Evolutionary conservation across 2,888 invertebrate genomes (phyloP).

Genomic region (Trissoscelio sp.): DNA sequence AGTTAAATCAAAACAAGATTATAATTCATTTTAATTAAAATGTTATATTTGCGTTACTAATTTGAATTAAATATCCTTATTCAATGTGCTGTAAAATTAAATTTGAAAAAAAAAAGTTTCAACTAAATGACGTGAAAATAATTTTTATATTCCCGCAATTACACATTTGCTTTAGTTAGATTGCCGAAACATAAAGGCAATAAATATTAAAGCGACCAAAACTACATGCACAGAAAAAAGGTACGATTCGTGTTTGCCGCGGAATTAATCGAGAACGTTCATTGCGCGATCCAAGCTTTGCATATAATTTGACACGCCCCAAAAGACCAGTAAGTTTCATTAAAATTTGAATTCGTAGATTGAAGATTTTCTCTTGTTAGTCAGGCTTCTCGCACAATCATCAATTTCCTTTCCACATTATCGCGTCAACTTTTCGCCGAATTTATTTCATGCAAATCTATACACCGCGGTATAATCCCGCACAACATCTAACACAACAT

Average conservation of each 20-base stretch:
- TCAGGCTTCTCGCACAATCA: constrained; percentile 17
- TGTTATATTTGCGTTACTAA: too few relatives aligned
- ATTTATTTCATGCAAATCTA: constrained; percentile 43
- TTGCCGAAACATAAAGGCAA: background rate
- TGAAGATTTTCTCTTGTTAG: constrained; percentile 28
- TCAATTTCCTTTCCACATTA: constrained; percentile 41
- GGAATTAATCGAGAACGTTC: constrained; percentile 19
- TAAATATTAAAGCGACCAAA: constrained; percentile 10
- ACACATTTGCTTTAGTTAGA: constrained; percentile 2
- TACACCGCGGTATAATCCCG: constrained; percentile 26
- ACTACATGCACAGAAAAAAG: constrained; percentile 3
- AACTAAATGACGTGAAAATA: too few relatives aligned
- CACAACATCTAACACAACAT: constrained; percentile 34
- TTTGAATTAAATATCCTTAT: too few relatives aligned
- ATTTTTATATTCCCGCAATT: too few relatives aligned
- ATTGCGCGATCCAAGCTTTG: constrained; percentile 17
- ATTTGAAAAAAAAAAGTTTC: too few relatives aligned
- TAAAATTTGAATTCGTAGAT: constrained; percentile 52
- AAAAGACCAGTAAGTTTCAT: constrained; percentile 47
- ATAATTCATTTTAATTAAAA: too few relatives aligned
- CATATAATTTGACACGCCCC: constrained; percentile 29
- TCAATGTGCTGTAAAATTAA: too few relatives aligned
- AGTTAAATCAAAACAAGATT: too few relatives aligned
- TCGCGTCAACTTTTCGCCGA: constrained; percentile 20
- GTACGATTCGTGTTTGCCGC: background rate